Evolutionary conservation across 2,888 invertebrate species (phyloP).

Genomic region (Vanessa cardui): DNA sequence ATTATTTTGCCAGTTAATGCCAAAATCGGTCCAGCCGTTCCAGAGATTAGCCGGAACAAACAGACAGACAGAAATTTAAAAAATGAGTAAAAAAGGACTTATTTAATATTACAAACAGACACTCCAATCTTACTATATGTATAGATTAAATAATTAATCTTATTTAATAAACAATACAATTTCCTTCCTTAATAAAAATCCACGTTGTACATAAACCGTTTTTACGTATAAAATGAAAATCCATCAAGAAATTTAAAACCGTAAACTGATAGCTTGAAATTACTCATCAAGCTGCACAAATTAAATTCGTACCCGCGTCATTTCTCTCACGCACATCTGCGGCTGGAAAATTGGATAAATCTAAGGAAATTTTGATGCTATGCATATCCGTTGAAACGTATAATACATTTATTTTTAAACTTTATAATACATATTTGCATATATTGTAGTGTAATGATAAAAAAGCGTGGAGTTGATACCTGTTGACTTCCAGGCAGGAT

Average conservation of each 20-base stretch:
- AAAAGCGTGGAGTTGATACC: too few species aligned
- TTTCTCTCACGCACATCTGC: conserved; percentile 57
- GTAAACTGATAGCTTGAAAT: conserved; percentile 54
- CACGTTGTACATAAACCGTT: not conserved
- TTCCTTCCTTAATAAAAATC: not conserved
- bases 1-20: too few species aligned
- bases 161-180: too few species aligned
- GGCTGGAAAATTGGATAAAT: conserved; percentile 47
- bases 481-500: too few species aligned
- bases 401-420: not conserved
- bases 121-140: too few species aligned
- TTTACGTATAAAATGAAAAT: not conserved
- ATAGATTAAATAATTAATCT: too few species aligned
- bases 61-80: too few species aligned
- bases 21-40: too few species aligned
- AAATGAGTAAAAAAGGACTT: too few species aligned
- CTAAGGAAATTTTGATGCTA: conserved; percentile 13
- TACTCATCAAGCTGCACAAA: conserved; percentile 59
- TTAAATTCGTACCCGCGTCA: conserved; percentile 54
- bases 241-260: conserved; percentile 23
- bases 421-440: not conserved
- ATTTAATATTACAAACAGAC: too few species aligned
- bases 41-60: too few species aligned
- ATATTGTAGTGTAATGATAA: too few species aligned
- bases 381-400: not conserved